These are phyloP conservation scores for Prionailurus viverrinus DNA, from an alignment of 2,113 vertebrate genomes.

Conservation along the genomic window DNA sequence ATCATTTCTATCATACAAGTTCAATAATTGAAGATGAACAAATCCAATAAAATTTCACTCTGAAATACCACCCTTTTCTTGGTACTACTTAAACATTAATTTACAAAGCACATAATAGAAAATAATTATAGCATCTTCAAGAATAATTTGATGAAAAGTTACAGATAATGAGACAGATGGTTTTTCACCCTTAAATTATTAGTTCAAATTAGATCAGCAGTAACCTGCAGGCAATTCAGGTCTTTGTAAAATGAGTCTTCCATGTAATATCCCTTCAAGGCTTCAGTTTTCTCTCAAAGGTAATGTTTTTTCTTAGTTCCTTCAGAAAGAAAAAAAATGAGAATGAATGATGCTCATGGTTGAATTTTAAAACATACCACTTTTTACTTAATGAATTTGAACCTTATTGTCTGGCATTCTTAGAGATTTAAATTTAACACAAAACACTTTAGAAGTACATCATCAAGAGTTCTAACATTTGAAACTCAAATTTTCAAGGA, in stretches of 20 bases:
- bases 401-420: neutral
- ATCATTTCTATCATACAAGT: neutral
- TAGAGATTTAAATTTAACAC: slow-evolving; percentile 31
- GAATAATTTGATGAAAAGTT: slow-evolving; percentile 57
- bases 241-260: slow-evolving; percentile 49
- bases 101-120: slow-evolving; percentile 47
- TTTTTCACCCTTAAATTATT: slow-evolving; percentile 38
- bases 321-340: neutral
- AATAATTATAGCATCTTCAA: slow-evolving; percentile 39
- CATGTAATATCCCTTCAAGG: neutral
- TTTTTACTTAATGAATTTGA: slow-evolving; percentile 5
- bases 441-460: neutral
- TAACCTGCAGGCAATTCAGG: slow-evolving; percentile 23
- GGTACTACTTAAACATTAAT: slow-evolving; percentile 42
- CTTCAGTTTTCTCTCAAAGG: slow-evolving; percentile 30
- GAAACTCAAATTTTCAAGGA: neutral
- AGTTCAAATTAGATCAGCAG: slow-evolving; percentile 55
- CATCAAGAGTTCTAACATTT: neutral
- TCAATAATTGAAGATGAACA: slow-evolving; percentile 55
- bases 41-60: slow-evolving; percentile 27
- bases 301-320: neutral
- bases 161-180: slow-evolving; percentile 26
- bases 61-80: slow-evolving; percentile 46
- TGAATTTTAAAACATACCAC: neutral
- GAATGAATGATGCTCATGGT: neutral